phyloP scores from a whole-genome alignment of 2,113 vertebrate species.

The Mugil cephalus region DNA sequence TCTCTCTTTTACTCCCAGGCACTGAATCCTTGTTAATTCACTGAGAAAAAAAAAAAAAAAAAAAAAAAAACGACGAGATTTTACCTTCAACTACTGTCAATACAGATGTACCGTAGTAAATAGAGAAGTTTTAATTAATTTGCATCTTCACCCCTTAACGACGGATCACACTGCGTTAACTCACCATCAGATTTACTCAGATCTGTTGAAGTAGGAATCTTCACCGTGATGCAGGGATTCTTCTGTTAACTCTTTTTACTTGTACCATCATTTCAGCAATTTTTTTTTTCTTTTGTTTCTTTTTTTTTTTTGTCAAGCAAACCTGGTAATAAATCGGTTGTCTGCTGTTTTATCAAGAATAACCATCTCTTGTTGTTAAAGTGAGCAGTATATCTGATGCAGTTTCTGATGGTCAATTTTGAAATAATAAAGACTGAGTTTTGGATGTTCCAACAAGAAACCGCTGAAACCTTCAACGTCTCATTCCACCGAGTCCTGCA shows the following conservation, averaged over 20 bases:
- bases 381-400: slow-evolving; percentile 33
- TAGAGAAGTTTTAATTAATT: slow-evolving; percentile 24
- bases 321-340: slow-evolving; percentile 12
- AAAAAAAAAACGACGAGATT: slow-evolving; percentile 9
- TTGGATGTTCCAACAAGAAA: slow-evolving; percentile 36
- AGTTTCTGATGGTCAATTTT: slow-evolving; percentile 47
- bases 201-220: neutral
- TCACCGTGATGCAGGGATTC: slow-evolving; percentile 16
- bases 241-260: slow-evolving; percentile 1
- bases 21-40: slow-evolving; percentile 47
- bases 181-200: neutral
- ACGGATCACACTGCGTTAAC: neutral
- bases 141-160: slow-evolving; percentile 2
- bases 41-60: slow-evolving; percentile 28
- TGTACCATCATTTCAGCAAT: neutral
- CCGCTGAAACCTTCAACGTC: slow-evolving; percentile 3
- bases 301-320: slow-evolving; percentile 10
- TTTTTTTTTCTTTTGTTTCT: too few species aligned
- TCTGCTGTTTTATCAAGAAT: slow-evolving; percentile 31
- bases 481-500: neutral
- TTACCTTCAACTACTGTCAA: slow-evolving; percentile 43
- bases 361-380: slow-evolving; percentile 31
- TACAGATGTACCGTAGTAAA: slow-evolving; percentile 27
- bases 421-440: slow-evolving; percentile 63
- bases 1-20: slow-evolving; percentile 64